Evolutionary conservation across 2,113 vertebrate species (phyloP).

Genomic region (Coryphaenoides rupestris): DNA sequence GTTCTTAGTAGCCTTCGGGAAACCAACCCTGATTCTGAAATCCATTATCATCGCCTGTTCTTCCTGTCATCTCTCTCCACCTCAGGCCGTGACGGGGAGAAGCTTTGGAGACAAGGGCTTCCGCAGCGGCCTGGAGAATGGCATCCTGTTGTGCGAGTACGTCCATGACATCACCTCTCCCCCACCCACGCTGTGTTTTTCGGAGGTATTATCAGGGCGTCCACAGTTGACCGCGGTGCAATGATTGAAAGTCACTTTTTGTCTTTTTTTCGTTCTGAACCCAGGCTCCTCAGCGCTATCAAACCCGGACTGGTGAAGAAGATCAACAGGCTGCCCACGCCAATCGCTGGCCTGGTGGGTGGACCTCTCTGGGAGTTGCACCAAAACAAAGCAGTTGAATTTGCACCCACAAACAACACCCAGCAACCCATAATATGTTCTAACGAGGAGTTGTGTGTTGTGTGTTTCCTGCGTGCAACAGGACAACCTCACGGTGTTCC

Average conservation of each 20-base stretch:
- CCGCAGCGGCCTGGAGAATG: conserved; percentile 90
- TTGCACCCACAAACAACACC: conserved; percentile 6
- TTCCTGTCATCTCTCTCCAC: conserved; percentile 28
- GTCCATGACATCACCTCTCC: conserved; percentile 48
- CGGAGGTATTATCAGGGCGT: background rate
- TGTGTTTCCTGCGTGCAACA: conserved; percentile 44
- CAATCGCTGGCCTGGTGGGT: conserved; percentile 91
- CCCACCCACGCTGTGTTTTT: background rate
- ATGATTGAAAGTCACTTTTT: conserved; percentile 3
- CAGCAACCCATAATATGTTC: conserved; percentile 14
- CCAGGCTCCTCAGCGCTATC: conserved; percentile 94
- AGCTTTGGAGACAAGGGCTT: conserved; percentile 94
- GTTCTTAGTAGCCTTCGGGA: background rate
- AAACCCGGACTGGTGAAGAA: conserved; percentile 95
- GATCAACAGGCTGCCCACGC: conserved; percentile 95
- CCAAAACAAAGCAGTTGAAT: background rate
- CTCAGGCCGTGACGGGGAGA: conserved; percentile 90
- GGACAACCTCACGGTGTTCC: conserved; percentile 95
- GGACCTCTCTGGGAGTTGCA: too few species aligned
- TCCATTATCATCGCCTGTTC: conserved; percentile 26
- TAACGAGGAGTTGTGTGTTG: background rate
- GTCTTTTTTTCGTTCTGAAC: conserved; percentile 11
- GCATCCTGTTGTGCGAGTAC: conserved; percentile 98
- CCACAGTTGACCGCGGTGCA: background rate
- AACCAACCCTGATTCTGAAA: background rate